phyloP scores from a whole-genome alignment of 2,888 invertebrate genomes.

The Adineta ricciae region DNA sequence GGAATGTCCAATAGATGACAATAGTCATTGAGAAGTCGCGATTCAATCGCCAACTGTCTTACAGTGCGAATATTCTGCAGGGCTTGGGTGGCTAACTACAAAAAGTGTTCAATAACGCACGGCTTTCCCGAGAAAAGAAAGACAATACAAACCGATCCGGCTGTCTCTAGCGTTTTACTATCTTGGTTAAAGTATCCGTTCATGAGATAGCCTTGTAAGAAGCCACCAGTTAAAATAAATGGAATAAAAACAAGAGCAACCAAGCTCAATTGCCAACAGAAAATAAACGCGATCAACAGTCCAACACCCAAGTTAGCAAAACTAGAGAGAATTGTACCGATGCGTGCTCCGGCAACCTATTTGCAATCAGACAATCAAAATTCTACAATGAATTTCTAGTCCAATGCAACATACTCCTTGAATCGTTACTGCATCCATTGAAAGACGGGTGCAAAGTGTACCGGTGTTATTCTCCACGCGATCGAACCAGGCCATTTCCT shows the following conservation, averaged over 20 bases:
- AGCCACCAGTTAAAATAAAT: too few relatives aligned
- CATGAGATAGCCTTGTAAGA: too few relatives aligned
- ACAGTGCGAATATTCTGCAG: too few relatives aligned
- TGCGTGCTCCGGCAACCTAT: background rate
- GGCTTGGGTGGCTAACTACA: too few relatives aligned
- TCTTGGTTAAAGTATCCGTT: too few relatives aligned
- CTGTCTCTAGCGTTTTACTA: too few relatives aligned
- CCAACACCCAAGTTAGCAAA: background rate
- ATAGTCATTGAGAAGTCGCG: too few relatives aligned
- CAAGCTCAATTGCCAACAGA: background rate
- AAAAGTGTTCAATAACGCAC: too few relatives aligned
- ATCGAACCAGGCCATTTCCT: slow-evolving; percentile 49
- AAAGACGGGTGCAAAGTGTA: slow-evolving; percentile 44
- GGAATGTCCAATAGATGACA: too few relatives aligned
- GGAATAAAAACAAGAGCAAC: background rate
- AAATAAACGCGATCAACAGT: background rate
- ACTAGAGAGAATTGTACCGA: background rate
- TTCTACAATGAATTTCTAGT: background rate
- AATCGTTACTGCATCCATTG: slow-evolving; percentile 45
- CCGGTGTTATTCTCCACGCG: slow-evolving; percentile 45
- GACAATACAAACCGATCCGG: too few relatives aligned
- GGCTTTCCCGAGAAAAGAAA: too few relatives aligned
- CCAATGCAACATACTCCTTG: slow-evolving; percentile 40
- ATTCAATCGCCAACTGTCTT: too few relatives aligned
- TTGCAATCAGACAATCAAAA: slow-evolving; percentile 41